These are phyloP conservation scores for Trichoplusia ni DNA, from an alignment of 1,140 invertebrate species.

Conservation along the genomic window DNA sequence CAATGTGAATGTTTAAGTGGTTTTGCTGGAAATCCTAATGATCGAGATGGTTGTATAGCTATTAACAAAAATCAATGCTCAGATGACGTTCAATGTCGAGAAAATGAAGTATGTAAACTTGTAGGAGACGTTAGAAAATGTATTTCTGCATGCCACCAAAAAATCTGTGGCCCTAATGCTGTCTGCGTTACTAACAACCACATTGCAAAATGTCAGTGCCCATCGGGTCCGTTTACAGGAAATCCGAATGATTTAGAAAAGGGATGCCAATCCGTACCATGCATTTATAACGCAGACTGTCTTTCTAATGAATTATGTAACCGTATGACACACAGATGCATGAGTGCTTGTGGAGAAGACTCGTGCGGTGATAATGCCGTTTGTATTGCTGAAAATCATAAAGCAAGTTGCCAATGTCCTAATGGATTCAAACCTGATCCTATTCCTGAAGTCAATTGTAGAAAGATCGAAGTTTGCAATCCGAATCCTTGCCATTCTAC, in stretches of 20 bases:
- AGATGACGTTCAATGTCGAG: conserved; percentile 90
- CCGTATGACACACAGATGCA: conserved; percentile 90
- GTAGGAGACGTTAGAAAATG: conserved; percentile 83
- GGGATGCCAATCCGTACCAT: conserved; percentile 90
- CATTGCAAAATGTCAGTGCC: conserved; percentile 93
- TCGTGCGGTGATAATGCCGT: conserved; percentile 93
- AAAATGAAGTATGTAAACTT: conserved; percentile 88
- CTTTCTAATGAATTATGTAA: conserved; percentile 90
- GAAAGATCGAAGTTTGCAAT: conserved; percentile 85
- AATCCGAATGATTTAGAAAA: conserved; percentile 88
- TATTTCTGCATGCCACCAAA: conserved; percentile 87
- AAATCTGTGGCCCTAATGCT: conserved; percentile 91
- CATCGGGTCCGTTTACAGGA: conserved; percentile 90
- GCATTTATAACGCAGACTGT: conserved; percentile 93
- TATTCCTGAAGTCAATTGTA: conserved; percentile 89
- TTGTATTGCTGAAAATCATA: conserved; percentile 92
- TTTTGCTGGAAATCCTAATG: conserved; percentile 93
- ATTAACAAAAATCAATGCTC: conserved; percentile 87
- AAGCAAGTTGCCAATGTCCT: conserved; percentile 91
- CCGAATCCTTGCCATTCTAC: conserved; percentile 91
- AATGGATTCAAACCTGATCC: conserved; percentile 91
- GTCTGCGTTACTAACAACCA: conserved; percentile 94
- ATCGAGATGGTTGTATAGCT: conserved; percentile 90
- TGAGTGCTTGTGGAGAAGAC: conserved; percentile 90
- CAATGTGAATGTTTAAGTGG: conserved; percentile 91